These are phyloP conservation scores for Oncorhynchus tshawytscha DNA, from an alignment of 2,113 vertebrate genomes.

Conservation along the genomic window DNA sequence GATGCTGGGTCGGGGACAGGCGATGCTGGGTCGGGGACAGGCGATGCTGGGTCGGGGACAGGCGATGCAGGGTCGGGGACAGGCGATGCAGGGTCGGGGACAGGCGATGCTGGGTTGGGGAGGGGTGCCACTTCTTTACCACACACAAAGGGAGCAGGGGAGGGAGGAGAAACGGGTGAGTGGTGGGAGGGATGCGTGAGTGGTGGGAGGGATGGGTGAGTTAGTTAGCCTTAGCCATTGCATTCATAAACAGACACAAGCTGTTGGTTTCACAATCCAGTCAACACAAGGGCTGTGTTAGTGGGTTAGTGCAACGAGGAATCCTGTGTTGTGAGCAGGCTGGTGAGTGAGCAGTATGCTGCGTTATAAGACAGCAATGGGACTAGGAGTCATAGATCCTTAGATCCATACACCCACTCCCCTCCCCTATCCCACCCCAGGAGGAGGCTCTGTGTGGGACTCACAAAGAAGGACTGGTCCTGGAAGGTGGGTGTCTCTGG, in stretches of 20 bases:
- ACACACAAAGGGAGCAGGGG: constrained; percentile 17
- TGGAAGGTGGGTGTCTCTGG: constrained; percentile 95
- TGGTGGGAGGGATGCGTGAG: not conserved
- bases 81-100: constrained; percentile 37
- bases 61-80: too few species aligned
- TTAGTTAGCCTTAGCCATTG: constrained; percentile 50
- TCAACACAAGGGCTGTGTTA: not conserved
- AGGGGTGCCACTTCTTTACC: constrained; percentile 86
- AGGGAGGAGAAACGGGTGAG: not conserved
- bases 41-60: constrained; percentile 37
- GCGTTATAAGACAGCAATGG: not conserved
- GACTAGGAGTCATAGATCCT: not conserved
- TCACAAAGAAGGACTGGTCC: constrained; percentile 95
- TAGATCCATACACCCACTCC: not conserved
- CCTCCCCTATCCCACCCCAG: not conserved
- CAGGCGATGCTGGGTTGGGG: constrained; percentile 25
- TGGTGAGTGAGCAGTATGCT: not conserved
- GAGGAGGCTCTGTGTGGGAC: constrained; percentile 48
- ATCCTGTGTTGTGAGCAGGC: too few species aligned
- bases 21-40: constrained; percentile 37
- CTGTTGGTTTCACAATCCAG: not conserved
- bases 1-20: too few species aligned
- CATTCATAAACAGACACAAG: not conserved
- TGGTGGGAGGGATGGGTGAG: not conserved
- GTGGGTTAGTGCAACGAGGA: not conserved